These are phyloP conservation scores for Chaetophractus vellerosus DNA, from an alignment of 2,797 vertebrate genomes.

Conservation along the genomic window DNA sequence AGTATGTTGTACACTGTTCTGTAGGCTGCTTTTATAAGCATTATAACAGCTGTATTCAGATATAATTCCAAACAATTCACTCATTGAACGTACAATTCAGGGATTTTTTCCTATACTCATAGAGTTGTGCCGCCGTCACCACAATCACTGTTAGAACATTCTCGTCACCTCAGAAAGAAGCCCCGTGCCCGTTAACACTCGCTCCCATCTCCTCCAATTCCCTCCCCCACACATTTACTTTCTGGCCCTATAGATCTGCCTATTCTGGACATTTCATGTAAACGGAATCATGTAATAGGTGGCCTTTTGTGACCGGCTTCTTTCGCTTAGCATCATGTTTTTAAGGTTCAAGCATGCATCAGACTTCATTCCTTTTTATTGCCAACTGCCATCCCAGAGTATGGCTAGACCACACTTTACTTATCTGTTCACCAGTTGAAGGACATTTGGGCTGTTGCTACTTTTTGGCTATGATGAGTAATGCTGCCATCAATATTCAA, in stretches of 20 bases:
- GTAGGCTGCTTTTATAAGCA: background rate
- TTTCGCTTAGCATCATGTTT: background rate
- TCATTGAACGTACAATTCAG: constrained; percentile 33
- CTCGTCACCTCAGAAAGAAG: background rate
- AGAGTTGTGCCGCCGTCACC: background rate
- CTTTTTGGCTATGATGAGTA: background rate
- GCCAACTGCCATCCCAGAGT: constrained; percentile 10
- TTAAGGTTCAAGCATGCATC: background rate
- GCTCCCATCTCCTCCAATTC: rapidly evolving
- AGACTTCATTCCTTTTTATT: background rate
- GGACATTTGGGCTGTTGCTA: background rate
- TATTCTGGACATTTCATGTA: background rate
- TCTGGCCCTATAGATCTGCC: background rate
- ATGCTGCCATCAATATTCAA: background rate
- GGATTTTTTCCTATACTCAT: background rate
- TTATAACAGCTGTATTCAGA: constrained; percentile 54
- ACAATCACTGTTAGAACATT: constrained; percentile 18
- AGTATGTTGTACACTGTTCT: constrained; percentile 33
- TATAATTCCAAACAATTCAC: constrained; percentile 33
- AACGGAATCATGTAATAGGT: background rate
- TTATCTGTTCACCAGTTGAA: background rate
- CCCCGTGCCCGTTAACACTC: background rate
- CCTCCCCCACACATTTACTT: background rate
- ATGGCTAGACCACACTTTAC: background rate
- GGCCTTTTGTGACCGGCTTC: background rate